Percentiles rank a stretch among this genome's conserved stretches.
phyloP scores from a whole-genome alignment of 2,113 vertebrate genomes.

The human region GRCh38 chr13:105494001-105494500 shows the following conservation, averaged over 20 bases:
- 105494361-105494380: constrained; percentile 1
- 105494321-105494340: constrained; percentile 35
- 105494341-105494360: not conserved
- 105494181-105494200: not conserved
- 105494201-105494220: not conserved
- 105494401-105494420: constrained; percentile 56
- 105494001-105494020: not conserved
- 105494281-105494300: constrained; percentile 26
- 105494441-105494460: constrained; percentile 76
- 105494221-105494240: not conserved
- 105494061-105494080: not conserved
- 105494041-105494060: not conserved
- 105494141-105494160: not conserved
- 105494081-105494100: not conserved
- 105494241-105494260: not conserved
- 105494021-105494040: not conserved
- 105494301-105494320: constrained; percentile 13
- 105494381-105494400: not conserved
- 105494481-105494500: constrained; percentile 55
- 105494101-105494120: not conserved
- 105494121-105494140: not conserved
- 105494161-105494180: not conserved
- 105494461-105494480: constrained; percentile 69
- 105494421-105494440: constrained; percentile 70
- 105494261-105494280: not conserved